Conservation (phyloP, 2,797 vertebrate species). For the Pampus argenteus region DNA sequence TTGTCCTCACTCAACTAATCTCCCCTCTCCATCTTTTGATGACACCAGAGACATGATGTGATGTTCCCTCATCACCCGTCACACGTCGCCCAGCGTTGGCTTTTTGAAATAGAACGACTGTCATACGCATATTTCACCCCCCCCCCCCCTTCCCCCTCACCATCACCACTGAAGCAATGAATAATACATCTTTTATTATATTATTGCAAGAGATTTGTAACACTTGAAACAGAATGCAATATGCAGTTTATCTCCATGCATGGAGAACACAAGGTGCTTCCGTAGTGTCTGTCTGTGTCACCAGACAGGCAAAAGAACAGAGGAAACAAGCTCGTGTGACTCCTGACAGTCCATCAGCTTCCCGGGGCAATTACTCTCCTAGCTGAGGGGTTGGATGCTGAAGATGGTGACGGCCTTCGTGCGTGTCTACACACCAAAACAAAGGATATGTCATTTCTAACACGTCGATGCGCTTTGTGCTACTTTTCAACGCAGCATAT, state of each 20-base stretch:
- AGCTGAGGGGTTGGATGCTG: slow-evolving; percentile 55
- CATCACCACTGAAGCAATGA: slow-evolving; percentile 71
- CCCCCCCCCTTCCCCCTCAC: slow-evolving; percentile 22
- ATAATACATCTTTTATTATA: slow-evolving; percentile 84
- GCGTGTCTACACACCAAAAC: slow-evolving; percentile 54
- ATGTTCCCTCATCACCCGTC: slow-evolving; percentile 65
- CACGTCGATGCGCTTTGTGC: slow-evolving; percentile 46
- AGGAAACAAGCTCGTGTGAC: slow-evolving; percentile 74
- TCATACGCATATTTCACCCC: slow-evolving; percentile 72
- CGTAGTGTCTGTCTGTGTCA: slow-evolving; percentile 71
- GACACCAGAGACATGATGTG: slow-evolving; percentile 61
- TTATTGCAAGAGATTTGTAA: slow-evolving; percentile 85
- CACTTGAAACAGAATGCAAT: slow-evolving; percentile 84
- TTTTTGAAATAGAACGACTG: slow-evolving; percentile 61
- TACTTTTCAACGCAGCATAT: slow-evolving; percentile 39
- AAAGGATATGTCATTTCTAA: slow-evolving; percentile 60
- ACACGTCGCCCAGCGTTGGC: slow-evolving; percentile 38
- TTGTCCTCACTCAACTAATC: slow-evolving; percentile 62
- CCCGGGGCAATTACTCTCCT: slow-evolving; percentile 69
- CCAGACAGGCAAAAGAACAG: slow-evolving; percentile 57
- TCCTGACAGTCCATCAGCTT: slow-evolving; percentile 79
- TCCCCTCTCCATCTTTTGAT: slow-evolving; percentile 54
- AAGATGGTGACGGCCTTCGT: slow-evolving; percentile 54
- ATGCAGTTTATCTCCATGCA: slow-evolving; percentile 78
- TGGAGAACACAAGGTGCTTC: slow-evolving; percentile 72